phyloP scores from a whole-genome alignment of 2,113 vertebrate genomes.

The Kryptolebias marmoratus region DNA sequence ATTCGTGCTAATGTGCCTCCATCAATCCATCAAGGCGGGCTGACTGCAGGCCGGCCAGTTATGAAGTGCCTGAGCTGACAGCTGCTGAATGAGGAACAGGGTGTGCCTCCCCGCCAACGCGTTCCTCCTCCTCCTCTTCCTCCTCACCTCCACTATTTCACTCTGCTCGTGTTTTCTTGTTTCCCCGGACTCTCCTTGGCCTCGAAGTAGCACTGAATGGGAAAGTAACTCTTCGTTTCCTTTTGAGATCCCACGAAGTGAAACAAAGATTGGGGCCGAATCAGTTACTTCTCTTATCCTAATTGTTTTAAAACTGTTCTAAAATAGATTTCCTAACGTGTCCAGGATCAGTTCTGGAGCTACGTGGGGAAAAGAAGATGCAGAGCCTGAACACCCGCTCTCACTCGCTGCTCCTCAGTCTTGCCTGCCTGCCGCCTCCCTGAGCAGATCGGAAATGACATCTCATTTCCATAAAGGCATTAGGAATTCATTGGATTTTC shows the following conservation, averaged over 20 bases:
- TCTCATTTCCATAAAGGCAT: slow-evolving; percentile 99
- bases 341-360: slow-evolving; percentile 59
- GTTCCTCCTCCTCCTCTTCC: slow-evolving; percentile 40
- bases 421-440: slow-evolving; percentile 73
- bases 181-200: slow-evolving; percentile 38
- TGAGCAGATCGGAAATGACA: slow-evolving; percentile 94
- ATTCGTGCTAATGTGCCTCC: slow-evolving; percentile 81
- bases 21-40: slow-evolving; percentile 84
- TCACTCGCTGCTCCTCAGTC: slow-evolving; percentile 44
- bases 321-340: background rate
- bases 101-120: slow-evolving; percentile 36
- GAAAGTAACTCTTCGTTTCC: slow-evolving; percentile 1
- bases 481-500: slow-evolving; percentile 98
- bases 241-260: slow-evolving; percentile 29
- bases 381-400: slow-evolving; percentile 36
- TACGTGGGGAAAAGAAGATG: slow-evolving; percentile 37
- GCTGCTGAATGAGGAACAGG: slow-evolving; percentile 75
- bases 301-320: slow-evolving; percentile 5
- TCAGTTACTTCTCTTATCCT: slow-evolving; percentile 5
- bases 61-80: slow-evolving; percentile 83
- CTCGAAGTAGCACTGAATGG: slow-evolving; percentile 39
- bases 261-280: background rate
- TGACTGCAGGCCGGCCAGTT: slow-evolving; percentile 77
- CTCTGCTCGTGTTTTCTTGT: slow-evolving; percentile 28
- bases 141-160: slow-evolving; percentile 37